Conservation (phyloP, 2,888 invertebrate species). For the Zygaena filipendulae region DNA sequence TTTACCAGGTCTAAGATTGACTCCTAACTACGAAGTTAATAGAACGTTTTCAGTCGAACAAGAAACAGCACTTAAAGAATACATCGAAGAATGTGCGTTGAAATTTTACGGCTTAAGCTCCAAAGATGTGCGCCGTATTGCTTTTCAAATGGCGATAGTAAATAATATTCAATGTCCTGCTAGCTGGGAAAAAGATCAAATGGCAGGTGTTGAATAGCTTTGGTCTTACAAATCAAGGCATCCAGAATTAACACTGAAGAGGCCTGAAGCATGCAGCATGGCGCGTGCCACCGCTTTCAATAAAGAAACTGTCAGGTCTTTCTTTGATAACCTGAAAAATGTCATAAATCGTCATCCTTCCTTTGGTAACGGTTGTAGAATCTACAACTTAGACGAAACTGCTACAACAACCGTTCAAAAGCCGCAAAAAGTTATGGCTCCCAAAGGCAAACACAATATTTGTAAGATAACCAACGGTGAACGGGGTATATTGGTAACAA, state of each 20-base stretch:
- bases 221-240: constrained; percentile 7
- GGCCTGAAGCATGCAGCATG: constrained; percentile 12
- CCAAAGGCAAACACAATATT: constrained; percentile 9
- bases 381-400: constrained; percentile 11
- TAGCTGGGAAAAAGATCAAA: constrained; percentile 7
- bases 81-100: constrained; percentile 4
- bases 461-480: constrained; percentile 14
- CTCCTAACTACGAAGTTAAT: constrained; percentile 8
- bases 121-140: constrained; percentile 1
- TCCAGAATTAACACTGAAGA: constrained; percentile 5
- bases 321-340: constrained; percentile 12
- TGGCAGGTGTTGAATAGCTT: constrained; percentile 11
- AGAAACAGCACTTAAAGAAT: constrained; percentile 4
- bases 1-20: constrained; percentile 3
- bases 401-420: constrained; percentile 15
- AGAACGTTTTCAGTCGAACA: constrained; percentile 5
- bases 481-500: constrained; percentile 5
- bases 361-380: constrained; percentile 6
- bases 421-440: constrained; percentile 10
- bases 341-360: constrained; percentile 4
- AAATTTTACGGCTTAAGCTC: constrained; percentile 6
- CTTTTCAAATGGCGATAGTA: constrained; percentile 8
- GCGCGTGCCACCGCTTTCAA: constrained; percentile 13
- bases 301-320: constrained; percentile 4
- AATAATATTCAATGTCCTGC: constrained; percentile 8